Evolutionary conservation across 2,888 invertebrate genomes (phyloP).

Genomic region (Tigriopus californicus): DNA sequence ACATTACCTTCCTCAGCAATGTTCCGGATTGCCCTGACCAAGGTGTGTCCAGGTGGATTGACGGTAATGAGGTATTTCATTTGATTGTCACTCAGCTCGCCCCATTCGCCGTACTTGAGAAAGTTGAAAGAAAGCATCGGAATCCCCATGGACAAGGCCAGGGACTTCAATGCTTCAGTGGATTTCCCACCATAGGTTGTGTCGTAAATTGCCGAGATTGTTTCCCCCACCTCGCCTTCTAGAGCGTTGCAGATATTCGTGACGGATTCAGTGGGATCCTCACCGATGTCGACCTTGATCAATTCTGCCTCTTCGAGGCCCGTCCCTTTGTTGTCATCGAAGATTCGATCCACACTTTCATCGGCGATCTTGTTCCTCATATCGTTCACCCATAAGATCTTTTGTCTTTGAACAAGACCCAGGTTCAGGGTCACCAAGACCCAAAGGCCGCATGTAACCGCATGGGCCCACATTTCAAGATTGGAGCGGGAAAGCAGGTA

Average conservation of each 20-base stretch:
- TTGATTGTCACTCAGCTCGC: constrained; percentile 46
- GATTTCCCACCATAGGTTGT: constrained; percentile 58
- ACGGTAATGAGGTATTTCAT: constrained; percentile 58
- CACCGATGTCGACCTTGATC: constrained; percentile 16
- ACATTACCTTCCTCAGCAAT: constrained; percentile 65
- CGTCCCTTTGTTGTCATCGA: not conserved
- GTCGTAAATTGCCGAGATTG: constrained; percentile 61
- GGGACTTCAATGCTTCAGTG: constrained; percentile 66
- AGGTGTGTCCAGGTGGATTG: constrained; percentile 63
- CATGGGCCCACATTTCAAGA: too few relatives aligned
- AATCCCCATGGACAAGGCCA: constrained; percentile 53
- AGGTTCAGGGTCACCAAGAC: too few relatives aligned
- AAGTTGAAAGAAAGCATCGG: constrained; percentile 44
- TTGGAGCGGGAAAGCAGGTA: too few relatives aligned
- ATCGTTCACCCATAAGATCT: not conserved
- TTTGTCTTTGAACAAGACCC: not conserved
- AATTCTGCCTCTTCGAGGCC: not conserved
- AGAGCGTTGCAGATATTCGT: constrained; percentile 49
- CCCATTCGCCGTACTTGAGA: constrained; percentile 43
- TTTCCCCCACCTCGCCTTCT: constrained; percentile 40
- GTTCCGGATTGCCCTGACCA: constrained; percentile 61
- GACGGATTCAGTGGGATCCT: constrained; percentile 9
- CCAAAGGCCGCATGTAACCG: too few relatives aligned
- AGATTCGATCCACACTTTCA: not conserved
- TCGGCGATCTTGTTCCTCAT: not conserved